phyloP scores from a whole-genome alignment of 2,888 invertebrate genomes.

The Ephialtes manifestator region DNA sequence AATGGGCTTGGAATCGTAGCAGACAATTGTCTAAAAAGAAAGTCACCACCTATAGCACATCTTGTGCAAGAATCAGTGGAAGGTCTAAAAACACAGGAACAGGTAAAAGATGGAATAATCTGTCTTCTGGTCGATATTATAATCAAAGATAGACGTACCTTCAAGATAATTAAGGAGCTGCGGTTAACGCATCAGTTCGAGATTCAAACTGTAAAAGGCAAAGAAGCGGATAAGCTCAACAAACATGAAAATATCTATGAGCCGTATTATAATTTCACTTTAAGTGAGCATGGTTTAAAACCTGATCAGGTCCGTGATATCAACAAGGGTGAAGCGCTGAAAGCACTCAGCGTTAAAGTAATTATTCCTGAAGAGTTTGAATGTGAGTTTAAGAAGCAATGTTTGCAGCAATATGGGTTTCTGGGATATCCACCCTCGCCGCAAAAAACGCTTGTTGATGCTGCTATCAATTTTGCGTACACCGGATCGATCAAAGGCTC shows the following conservation, averaged over 20 bases:
- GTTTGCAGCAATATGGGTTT: conserved; percentile 67
- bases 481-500: conserved; percentile 89
- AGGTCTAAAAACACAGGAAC: conserved; percentile 86
- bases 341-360: conserved; percentile 92
- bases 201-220: conserved; percentile 81
- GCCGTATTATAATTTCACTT: conserved; percentile 92
- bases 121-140: conserved; percentile 94
- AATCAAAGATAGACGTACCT: conserved; percentile 91
- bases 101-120: conserved; percentile 90
- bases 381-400: conserved; percentile 87
- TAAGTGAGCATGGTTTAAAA: conserved; percentile 89
- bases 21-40: conserved; percentile 76
- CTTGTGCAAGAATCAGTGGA: conserved; percentile 86
- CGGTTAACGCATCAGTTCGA: conserved; percentile 64
- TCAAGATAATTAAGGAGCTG: conserved; percentile 91
- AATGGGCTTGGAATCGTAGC: conserved; percentile 92
- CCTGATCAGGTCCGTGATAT: conserved; percentile 96
- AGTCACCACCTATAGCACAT: conserved; percentile 72
- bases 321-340: conserved; percentile 94
- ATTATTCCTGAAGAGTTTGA: conserved; percentile 90
- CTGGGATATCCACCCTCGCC: conserved; percentile 63
- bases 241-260: conserved; percentile 90
- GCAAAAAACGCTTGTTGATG: conserved; percentile 85
- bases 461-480: conserved; percentile 89
- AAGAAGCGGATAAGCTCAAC: conserved; percentile 65